These are phyloP conservation scores for Ianthella basta DNA, from an alignment of 37 sponge, comb jelly and placozoan species.

Conservation along the genomic window DNA sequence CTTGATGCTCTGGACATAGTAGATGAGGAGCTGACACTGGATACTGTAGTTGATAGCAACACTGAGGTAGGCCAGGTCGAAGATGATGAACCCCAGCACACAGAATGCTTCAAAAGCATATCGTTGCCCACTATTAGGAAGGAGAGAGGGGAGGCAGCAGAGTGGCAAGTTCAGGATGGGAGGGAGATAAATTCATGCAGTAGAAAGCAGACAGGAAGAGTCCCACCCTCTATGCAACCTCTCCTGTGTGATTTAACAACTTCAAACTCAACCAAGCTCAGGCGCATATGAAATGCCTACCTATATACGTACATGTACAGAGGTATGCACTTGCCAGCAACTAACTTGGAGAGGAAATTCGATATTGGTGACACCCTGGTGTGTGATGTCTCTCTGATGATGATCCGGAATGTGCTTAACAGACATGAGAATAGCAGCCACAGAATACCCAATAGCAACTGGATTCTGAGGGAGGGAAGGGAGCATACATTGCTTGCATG, in stretches of 20 bases:
- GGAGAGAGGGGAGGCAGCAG: not conserved
- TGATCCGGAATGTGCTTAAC: slow-evolving; percentile 43
- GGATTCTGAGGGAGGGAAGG: slow-evolving; percentile 35
- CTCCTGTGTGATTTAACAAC: no score
- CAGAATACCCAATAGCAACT: slow-evolving; percentile 47
- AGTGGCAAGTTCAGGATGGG: not conserved
- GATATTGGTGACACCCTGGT: not conserved
- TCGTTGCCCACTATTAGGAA: not conserved
- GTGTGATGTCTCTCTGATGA: not conserved
- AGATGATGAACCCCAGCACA: slow-evolving; percentile 54
- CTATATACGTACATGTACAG: no score
- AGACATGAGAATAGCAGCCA: slow-evolving; percentile 59
- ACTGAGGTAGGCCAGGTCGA: slow-evolving; percentile 74
- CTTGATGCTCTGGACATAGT: slow-evolving; percentile 58
- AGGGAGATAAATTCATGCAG: no score
- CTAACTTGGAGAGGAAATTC: not conserved
- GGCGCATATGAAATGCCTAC: no score
- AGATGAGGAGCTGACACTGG: slow-evolving; percentile 86
- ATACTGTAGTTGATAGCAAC: slow-evolving; percentile 79
- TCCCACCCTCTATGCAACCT: no score
- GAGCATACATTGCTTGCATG: not conserved
- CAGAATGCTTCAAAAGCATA: not conserved
- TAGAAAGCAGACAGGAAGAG: no score
- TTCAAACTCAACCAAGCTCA: no score
- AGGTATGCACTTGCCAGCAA: not conserved